Evolutionary conservation across 2,797 vertebrate species (phyloP).

Genomic region (Sarcoramphus papa): DNA sequence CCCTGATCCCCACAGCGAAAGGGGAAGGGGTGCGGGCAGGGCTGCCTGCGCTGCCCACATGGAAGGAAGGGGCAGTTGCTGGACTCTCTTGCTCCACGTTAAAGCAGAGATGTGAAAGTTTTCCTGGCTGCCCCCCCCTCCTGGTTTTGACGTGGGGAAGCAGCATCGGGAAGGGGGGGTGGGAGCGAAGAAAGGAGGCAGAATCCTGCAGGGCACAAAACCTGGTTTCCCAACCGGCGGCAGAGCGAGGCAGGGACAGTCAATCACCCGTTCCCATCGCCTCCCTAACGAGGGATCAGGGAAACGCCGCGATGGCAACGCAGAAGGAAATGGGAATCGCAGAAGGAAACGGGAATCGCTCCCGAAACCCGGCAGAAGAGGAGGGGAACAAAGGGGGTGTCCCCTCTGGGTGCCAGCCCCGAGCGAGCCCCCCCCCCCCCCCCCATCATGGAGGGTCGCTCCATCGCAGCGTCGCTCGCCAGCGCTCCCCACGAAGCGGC

Average conservation of each 20-base stretch:
- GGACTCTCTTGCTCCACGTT: neutral
- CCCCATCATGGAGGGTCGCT: neutral
- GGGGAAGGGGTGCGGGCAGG: neutral
- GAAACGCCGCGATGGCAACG: neutral
- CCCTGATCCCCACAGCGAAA: neutral
- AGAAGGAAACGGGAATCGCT: neutral
- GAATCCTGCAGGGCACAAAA: neutral
- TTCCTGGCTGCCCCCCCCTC: neutral
- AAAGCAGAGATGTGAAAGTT: neutral
- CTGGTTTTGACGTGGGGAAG: neutral
- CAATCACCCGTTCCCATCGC: neutral
- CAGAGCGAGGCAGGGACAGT: neutral
- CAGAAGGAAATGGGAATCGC: neutral
- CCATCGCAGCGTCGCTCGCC: neutral
- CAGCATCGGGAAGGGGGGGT: neutral
- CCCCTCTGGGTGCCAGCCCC: neutral
- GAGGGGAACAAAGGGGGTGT: neutral
- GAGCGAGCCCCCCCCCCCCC: neutral
- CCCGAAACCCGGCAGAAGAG: neutral
- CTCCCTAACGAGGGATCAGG: neutral
- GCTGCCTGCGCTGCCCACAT: neutral
- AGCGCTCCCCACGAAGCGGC: neutral
- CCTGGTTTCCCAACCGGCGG: neutral
- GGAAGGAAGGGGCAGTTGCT: neutral
- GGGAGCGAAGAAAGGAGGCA: neutral